phyloP scores from a whole-genome alignment of 2,113 vertebrate genomes.

The Colaptes auratus region DNA sequence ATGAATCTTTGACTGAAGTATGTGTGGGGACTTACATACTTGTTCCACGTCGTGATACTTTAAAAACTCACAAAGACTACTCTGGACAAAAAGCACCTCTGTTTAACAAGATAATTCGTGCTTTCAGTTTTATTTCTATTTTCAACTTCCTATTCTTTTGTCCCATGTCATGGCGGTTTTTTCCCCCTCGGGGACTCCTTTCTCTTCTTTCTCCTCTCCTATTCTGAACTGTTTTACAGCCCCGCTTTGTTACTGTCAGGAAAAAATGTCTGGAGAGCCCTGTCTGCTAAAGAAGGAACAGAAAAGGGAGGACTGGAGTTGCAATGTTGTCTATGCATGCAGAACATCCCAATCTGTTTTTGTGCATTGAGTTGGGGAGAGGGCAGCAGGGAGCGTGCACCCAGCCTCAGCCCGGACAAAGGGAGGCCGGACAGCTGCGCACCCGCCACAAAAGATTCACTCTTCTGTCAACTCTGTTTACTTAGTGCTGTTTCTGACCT shows the following conservation, averaged over 20 bases:
- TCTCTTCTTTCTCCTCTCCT: conserved; percentile 66
- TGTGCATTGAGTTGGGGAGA: conserved; percentile 85
- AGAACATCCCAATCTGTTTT: conserved; percentile 87
- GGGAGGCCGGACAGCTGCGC: conserved; percentile 87
- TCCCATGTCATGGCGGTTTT: conserved; percentile 65
- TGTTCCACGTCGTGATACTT: conserved; percentile 51
- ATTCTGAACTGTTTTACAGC: conserved; percentile 77
- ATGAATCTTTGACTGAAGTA: conserved; percentile 65
- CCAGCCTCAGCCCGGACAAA: conserved; percentile 85
- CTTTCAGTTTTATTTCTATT: conserved; percentile 77
- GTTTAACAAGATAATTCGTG: conserved; percentile 85
- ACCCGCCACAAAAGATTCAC: conserved; percentile 84
- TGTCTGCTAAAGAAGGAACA: conserved; percentile 75
- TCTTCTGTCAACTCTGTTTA: conserved; percentile 88
- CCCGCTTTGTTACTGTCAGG: conserved; percentile 80
- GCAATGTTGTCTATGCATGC: conserved; percentile 82
- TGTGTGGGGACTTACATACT: conserved; percentile 47
- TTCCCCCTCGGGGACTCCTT: conserved; percentile 66
- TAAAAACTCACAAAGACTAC: conserved; percentile 65
- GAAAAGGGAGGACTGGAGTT: conserved; percentile 77
- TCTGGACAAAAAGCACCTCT: conserved; percentile 36
- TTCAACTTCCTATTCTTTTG: conserved; percentile 78
- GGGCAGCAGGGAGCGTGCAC: conserved; percentile 84
- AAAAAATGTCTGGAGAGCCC: conserved; percentile 80
- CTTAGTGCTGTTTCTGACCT: conserved; percentile 85